These are phyloP conservation scores for Ceramica pisi DNA, from an alignment of 2,888 invertebrate species.

Conservation along the genomic window DNA sequence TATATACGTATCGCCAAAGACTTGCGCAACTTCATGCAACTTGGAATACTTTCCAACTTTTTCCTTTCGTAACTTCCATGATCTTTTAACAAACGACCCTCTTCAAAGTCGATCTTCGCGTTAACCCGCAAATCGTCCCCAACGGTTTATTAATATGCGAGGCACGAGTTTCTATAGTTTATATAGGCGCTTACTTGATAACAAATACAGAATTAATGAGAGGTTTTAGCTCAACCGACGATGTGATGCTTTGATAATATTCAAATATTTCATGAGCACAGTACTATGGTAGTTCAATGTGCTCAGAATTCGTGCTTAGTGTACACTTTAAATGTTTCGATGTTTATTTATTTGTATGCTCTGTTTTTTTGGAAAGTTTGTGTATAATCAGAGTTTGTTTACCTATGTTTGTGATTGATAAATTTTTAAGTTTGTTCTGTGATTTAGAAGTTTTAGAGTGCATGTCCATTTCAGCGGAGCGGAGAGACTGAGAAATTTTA, in stretches of 20 bases:
- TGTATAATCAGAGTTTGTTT: too few relatives aligned
- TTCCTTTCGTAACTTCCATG: slow-evolving; percentile 28
- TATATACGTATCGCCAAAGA: neutral
- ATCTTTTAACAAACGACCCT: slow-evolving; percentile 36
- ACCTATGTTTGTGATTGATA: too few relatives aligned
- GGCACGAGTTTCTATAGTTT: slow-evolving; percentile 42
- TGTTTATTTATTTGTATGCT: slow-evolving; percentile 11
- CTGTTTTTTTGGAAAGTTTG: too few relatives aligned
- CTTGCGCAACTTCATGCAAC: slow-evolving; percentile 14
- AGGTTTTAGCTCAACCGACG: slow-evolving; percentile 48
- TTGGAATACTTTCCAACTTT: slow-evolving; percentile 15
- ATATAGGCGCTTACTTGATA: slow-evolving; percentile 53
- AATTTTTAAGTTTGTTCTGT: too few relatives aligned
- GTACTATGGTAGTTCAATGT: slow-evolving; percentile 33
- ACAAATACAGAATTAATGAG: slow-evolving; percentile 59
- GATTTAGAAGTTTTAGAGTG: too few relatives aligned
- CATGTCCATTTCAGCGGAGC: too few relatives aligned
- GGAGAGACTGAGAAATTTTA: too few relatives aligned
- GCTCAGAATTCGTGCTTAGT: slow-evolving; percentile 32
- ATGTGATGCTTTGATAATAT: slow-evolving; percentile 54
- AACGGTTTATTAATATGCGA: slow-evolving; percentile 41
- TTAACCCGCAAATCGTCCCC: slow-evolving; percentile 39
- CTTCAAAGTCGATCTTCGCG: slow-evolving; percentile 14
- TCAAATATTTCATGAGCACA: slow-evolving; percentile 44
- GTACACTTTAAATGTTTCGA: slow-evolving; percentile 12